Evolutionary conservation across 2,888 invertebrate species (phyloP).

Genomic region (Drosophila parthenogenetica): DNA sequence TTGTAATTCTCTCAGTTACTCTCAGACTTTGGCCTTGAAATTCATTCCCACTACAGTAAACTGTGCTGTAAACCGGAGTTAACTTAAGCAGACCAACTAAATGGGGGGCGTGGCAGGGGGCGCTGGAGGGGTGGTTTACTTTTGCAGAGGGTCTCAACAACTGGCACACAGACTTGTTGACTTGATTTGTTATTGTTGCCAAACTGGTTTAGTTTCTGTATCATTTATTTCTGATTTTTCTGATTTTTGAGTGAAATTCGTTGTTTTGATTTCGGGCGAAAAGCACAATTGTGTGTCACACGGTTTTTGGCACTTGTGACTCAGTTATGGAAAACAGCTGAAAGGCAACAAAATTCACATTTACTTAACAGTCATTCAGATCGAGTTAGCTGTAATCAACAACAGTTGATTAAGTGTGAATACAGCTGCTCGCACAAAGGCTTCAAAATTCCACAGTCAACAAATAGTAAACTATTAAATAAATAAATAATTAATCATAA

Average conservation of each 20-base stretch:
- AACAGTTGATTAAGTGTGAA: conserved; percentile 1
- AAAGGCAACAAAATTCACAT: neutral
- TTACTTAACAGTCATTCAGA: neutral
- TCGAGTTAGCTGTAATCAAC: neutral
- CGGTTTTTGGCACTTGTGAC: conserved; percentile 19
- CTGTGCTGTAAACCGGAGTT: conserved; percentile 56
- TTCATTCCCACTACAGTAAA: conserved; percentile 27
- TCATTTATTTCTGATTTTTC: conserved; percentile 21
- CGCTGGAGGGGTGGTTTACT: neutral
- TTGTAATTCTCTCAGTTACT: neutral
- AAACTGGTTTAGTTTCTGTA: conserved; percentile 49
- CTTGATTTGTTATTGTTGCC: conserved; percentile 37
- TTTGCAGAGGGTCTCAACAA: conserved; percentile 16
- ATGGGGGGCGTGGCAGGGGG: conserved; percentile 15
- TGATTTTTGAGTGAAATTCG: conserved; percentile 46
- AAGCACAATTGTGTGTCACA: conserved; percentile 39
- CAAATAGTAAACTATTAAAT: too few relatives aligned
- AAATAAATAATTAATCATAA: too few relatives aligned
- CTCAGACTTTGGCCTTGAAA: conserved; percentile 51
- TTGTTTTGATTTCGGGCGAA: conserved; percentile 37
- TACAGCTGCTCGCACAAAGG: neutral
- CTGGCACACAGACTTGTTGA: conserved; percentile 50
- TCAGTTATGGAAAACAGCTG: conserved; percentile 25
- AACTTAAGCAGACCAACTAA: conserved; percentile 31
- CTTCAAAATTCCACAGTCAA: neutral